A percentile compares a stretch with the other conserved stretches of the same genome.
Conservation (phyloP, 2,888 invertebrate genomes). For the Gnatocerus cornutus region DNA sequence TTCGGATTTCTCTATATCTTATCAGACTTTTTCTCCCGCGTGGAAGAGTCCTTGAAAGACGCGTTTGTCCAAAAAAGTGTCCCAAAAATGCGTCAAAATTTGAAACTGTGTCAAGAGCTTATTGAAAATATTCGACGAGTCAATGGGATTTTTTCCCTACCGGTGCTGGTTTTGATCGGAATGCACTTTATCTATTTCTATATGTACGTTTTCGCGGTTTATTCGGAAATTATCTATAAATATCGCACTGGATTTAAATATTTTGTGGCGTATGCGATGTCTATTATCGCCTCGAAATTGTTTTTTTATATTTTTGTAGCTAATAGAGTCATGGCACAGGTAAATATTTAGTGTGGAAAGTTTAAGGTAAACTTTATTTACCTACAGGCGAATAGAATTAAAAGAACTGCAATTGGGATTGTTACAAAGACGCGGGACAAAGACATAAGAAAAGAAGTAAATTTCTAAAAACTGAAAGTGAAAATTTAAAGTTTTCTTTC, state of each 20-base stretch:
- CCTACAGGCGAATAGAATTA: conserved; percentile 29
- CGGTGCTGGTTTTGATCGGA: conserved; percentile 12
- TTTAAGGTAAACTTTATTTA: not conserved
- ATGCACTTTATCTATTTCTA: conserved; percentile 19
- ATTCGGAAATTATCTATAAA: conserved; percentile 15
- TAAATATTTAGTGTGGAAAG: not conserved
- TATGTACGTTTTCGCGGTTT: conserved; percentile 21
- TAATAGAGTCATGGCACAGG: conserved; percentile 19
- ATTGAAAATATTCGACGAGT: conserved; percentile 7
- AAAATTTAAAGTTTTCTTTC: not conserved
- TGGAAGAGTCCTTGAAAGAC: not conserved
- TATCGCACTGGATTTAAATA: not conserved
- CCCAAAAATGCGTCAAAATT: not conserved
- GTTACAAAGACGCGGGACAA: conserved; percentile 9
- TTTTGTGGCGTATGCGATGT: not conserved
- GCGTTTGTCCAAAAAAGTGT: not conserved
- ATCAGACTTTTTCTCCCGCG: not conserved
- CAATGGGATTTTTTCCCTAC: conserved; percentile 16
- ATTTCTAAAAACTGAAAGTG: too few relatives aligned
- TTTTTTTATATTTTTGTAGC: conserved; percentile 17
- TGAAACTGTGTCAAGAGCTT: conserved; percentile 15
- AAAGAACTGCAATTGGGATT: conserved; percentile 26
- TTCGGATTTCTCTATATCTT: not conserved
- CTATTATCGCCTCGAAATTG: conserved; percentile 6
- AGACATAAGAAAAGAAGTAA: conserved; percentile 23